These are phyloP conservation scores for Drosophila persimilis DNA, from an alignment of 1,140 invertebrate species.

Conservation along the genomic window DNA sequence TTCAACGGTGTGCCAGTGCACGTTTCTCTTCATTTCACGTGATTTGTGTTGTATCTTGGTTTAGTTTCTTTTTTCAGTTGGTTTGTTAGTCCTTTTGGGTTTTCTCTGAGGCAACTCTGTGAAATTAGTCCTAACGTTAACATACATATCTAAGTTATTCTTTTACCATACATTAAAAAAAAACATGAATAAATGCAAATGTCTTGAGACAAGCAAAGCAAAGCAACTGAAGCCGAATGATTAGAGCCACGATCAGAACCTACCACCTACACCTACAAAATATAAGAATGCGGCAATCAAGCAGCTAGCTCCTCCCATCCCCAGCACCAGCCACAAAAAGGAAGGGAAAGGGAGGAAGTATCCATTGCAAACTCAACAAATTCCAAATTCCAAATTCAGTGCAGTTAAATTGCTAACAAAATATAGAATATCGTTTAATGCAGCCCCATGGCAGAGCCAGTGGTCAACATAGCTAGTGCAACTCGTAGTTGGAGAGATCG, in stretches of 20 bases:
- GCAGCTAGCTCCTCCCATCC: constrained; percentile 17
- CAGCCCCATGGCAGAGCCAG: constrained; percentile 17
- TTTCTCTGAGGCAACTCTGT: constrained; percentile 12
- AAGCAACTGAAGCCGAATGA: constrained; percentile 46
- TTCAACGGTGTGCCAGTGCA: constrained; percentile 67
- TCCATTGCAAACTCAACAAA: constrained; percentile 14
- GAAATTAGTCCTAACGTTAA: constrained; percentile 31
- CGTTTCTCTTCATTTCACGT: constrained; percentile 36
- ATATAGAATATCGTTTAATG: constrained; percentile 8
- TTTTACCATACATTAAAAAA: constrained; percentile 47
- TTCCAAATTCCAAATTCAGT: constrained; percentile 30
- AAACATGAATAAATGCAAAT: constrained; percentile 48
- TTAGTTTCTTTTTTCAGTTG: constrained; percentile 20
- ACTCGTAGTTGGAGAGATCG: constrained; percentile 39
- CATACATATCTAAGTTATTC: constrained; percentile 37
- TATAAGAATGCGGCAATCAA: constrained; percentile 24
- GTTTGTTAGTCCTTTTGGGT: neutral
- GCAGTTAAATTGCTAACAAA: constrained; percentile 42
- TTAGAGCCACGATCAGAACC: constrained; percentile 45
- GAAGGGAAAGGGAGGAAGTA: constrained; percentile 28
- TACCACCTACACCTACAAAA: constrained; percentile 9
- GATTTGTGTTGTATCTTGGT: constrained; percentile 48
- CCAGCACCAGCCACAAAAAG: constrained; percentile 16
- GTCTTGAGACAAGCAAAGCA: constrained; percentile 48
- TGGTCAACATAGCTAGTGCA: constrained; percentile 40